phyloP scores from a whole-genome alignment of 1,140 invertebrate species.

The Listronotus bonariensis region DNA sequence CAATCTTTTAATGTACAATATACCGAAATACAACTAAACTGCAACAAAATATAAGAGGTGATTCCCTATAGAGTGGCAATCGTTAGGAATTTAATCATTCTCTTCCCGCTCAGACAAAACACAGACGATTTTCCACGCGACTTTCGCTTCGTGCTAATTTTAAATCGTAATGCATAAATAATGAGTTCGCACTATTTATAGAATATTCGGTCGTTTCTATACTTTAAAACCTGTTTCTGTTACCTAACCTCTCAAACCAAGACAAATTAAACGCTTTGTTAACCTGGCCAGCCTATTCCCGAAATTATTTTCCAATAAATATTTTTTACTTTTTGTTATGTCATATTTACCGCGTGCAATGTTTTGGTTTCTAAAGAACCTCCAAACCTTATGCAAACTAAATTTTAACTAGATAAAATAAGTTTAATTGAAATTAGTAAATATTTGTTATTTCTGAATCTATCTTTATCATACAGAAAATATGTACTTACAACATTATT shows the following conservation, averaged over 20 bases:
- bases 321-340: background rate
- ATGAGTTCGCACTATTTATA: conserved; percentile 45
- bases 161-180: conserved; percentile 46
- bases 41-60: background rate
- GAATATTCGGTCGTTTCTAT: conserved; percentile 40
- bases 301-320: conserved; percentile 2
- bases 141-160: conserved; percentile 46
- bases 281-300: conserved; percentile 7
- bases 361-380: no score
- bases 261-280: conserved; percentile 18
- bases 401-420: no score
- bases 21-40: no score
- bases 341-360: no score
- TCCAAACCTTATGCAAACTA: no score
- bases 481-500: no score
- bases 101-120: conserved; percentile 41
- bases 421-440: no score
- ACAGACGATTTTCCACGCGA: conserved; percentile 44
- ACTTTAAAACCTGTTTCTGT: conserved; percentile 34
- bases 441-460: no score
- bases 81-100: conserved; percentile 24
- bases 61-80: conserved; percentile 13
- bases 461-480: no score
- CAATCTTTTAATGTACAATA: no score
- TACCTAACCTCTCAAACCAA: conserved; percentile 31